Base-by-base conservation (phyloP, 2,113 vertebrate genomes). In the Carassius auratus region DNA sequence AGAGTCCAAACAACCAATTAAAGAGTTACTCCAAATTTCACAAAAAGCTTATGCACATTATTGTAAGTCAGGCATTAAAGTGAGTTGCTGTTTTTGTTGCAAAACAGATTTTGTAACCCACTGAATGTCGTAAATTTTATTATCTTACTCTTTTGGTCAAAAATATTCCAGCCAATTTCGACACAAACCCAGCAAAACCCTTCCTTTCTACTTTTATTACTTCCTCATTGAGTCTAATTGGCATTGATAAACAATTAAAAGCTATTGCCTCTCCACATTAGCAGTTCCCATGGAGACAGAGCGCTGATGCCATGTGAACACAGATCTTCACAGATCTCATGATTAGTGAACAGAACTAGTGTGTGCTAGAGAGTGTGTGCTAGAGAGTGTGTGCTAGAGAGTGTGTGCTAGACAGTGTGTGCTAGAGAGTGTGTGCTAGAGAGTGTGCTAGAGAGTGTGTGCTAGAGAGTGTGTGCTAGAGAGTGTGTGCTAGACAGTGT, bases 271-370 rank as follows among this genome's bases (percentile, higher is more conserved):
- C 78, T 69, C 59, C 15, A 45, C 69, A 33, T 79, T 17, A n/a
- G 13, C 52, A 13, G 88, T 89, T 85, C 59, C 87, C 87, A 83
- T 88, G 84, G 84, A 64, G 75, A 83, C 73, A 1, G 13, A 8
- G 23, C 1, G 12, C 77, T 21, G 76, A 55, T 76, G 10, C 55
- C 26, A 45, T 38, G 55, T 42, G 76, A 77, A 36, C 76, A 78
- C 55, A 17, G 8, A 19, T 57, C 55, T 21, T 57, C 55, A 57
- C 4, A 55, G 14, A 55, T 55, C 50, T 52, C 14, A 2, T 30
- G 12, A 14, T 45, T 52, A 52, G 5, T 17, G 52, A 55, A 55
- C 4, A 17, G 17, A 57, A 1, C 55, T 57, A 57, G 66, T 38
- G 21, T 4, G 68, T 71, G 68, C 55, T 57, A 57, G 66, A 69